phyloP scores from a whole-genome alignment of 1,140 invertebrate genomes.

The Caerostris darwini region DNA sequence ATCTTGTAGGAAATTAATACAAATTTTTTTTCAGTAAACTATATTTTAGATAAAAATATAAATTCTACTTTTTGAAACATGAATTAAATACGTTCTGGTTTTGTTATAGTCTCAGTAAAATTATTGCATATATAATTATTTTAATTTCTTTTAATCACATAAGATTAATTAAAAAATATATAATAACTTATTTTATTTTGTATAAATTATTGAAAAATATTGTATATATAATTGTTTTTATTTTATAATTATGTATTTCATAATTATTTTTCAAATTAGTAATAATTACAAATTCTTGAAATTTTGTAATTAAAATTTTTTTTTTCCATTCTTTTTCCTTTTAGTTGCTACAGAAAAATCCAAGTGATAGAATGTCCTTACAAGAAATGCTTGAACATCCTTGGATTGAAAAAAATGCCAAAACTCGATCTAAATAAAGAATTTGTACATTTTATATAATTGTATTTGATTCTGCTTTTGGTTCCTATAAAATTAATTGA shows the following conservation, averaged over 20 bases:
- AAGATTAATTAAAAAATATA: not conserved
- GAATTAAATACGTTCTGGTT: no score
- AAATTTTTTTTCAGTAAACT: no score
- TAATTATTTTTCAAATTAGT: not conserved
- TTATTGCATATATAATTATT: no score
- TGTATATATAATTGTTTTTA: not conserved
- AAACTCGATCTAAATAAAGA: not conserved
- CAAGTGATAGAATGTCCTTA: constrained; percentile 88
- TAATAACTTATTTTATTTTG: not conserved
- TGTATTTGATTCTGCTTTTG: no score
- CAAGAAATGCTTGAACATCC: constrained; percentile 88
- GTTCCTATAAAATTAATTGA: no score
- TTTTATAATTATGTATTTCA: not conserved
- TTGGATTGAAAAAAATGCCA: constrained; percentile 86
- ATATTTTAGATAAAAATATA: no score
- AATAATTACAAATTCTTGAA: not conserved
- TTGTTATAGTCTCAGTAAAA: no score
- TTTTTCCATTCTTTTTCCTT: constrained; percentile 79
- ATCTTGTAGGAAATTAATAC: no score
- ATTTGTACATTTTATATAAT: no score
- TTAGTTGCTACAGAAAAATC: constrained; percentile 87
- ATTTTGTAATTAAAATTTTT: not conserved
- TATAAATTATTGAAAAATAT: no score
- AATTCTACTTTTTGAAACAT: no score
- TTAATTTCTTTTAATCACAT: not conserved